Evolutionary conservation across 2,113 vertebrate genomes (phyloP), one percentile per base, ranked within the genome.

Genomic region (Gopherus flavomarginatus): DNA sequence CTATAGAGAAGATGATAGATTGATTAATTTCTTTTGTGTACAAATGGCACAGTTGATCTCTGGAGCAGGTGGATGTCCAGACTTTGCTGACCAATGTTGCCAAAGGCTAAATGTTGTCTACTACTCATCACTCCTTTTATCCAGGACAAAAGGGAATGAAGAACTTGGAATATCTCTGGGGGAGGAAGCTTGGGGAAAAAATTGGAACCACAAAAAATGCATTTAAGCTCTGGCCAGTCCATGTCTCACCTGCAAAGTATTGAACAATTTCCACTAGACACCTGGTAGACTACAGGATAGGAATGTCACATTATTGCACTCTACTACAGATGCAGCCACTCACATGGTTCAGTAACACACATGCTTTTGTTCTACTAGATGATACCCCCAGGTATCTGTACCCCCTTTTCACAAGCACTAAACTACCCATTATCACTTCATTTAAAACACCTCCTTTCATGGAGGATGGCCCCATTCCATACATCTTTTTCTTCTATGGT

Each of bases 1-100:
- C 98, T 99, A 85, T 38, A 95, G 82, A 56, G 38, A 91, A 5
- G 44, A 10, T 4, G n/a, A 10, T 44, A 53, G 21, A 31, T 88
- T 83, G 69, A 50, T 81, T 56, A 31, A 62, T 81, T 80, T 49
- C 24, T 7, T 1, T 4, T 88, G 29, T 12, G 16, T 29, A 13
- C 31, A 56, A 72, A 35, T 59, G 47, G 49, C 49, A 53, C 31
- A 8, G 22, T 38, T 72, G 16, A 72, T 72, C n/a, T 38, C 19
- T n/a, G 19, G 69, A 38, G 69, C 10, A 38, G n/a, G n/a, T 42
- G 21, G n/a, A 17, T 38, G 21, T 38, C n/a, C n/a, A 9, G 5
- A 22, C 17, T 72, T 72, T 19, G n/a, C 69, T 72, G n/a, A 38
- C 69, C 69, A 72, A 19, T 72, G n/a, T 72, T 5, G 19, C 69